Evolutionary conservation across 1,140 invertebrate genomes (phyloP).

Genomic region (Zaprionus capensis): DNA sequence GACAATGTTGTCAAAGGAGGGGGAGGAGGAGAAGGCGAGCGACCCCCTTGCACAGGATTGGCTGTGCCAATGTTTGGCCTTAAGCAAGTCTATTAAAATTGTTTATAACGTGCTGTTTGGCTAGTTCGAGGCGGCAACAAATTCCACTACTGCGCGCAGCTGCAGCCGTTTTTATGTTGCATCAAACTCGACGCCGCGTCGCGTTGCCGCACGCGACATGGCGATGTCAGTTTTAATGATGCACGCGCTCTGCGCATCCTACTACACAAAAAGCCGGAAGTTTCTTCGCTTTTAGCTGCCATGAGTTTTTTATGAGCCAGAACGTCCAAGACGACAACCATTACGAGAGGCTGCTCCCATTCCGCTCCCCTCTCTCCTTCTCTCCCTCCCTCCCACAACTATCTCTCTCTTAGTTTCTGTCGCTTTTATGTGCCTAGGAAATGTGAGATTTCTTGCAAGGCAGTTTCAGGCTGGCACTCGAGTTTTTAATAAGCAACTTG

Average conservation of each 20-base stretch:
- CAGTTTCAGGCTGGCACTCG: slow-evolving; percentile 14
- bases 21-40: neutral
- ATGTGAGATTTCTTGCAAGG: slow-evolving; percentile 60
- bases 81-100: slow-evolving; percentile 82
- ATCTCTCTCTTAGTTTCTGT: neutral
- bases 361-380: neutral
- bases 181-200: slow-evolving; percentile 24
- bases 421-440: slow-evolving; percentile 71
- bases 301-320: slow-evolving; percentile 76
- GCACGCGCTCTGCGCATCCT: slow-evolving; percentile 47
- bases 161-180: slow-evolving; percentile 67
- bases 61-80: slow-evolving; percentile 67
- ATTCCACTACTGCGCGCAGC: slow-evolving; percentile 23
- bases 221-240: slow-evolving; percentile 75
- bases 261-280: slow-evolving; percentile 73
- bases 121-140: slow-evolving; percentile 29
- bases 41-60: slow-evolving; percentile 2
- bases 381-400: neutral
- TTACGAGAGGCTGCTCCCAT: slow-evolving; percentile 35
- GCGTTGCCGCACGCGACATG: slow-evolving; percentile 32
- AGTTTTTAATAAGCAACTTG: slow-evolving; percentile 59
- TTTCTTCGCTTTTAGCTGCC: slow-evolving; percentile 74
- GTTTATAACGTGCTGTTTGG: slow-evolving; percentile 63
- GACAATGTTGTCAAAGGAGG: slow-evolving; percentile 59
- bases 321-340: slow-evolving; percentile 41